phyloP scores from a whole-genome alignment of 2,113 vertebrate genomes.

The Desmodus rotundus region DNA sequence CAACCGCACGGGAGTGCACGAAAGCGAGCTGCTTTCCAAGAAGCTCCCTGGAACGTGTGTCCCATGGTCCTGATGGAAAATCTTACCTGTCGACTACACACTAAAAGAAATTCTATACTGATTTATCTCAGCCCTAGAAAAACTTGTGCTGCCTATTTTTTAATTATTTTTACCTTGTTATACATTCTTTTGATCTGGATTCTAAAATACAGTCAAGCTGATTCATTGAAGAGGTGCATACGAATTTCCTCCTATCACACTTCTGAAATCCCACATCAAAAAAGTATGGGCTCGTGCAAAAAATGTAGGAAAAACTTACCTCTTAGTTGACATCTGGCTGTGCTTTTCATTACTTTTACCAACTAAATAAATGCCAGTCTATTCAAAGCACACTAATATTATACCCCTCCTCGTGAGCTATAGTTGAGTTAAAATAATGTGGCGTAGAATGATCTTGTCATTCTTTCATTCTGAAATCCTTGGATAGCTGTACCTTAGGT shows the following conservation, averaged over 20 bases:
- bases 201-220: not conserved
- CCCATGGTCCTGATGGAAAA: not conserved
- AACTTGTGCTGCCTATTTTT: not conserved
- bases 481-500: not conserved
- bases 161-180: not conserved
- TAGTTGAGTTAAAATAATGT: not conserved
- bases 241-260: not conserved
- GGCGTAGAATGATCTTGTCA: not conserved
- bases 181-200: not conserved
- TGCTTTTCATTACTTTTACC: not conserved
- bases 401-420: not conserved
- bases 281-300: not conserved
- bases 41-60: fast-evolving
- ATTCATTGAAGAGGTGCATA: not conserved
- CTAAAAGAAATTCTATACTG: not conserved
- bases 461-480: not conserved
- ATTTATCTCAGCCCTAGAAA: not conserved
- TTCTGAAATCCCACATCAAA: not conserved
- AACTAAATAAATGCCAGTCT: not conserved
- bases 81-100: not conserved
- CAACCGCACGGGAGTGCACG: fast-evolving
- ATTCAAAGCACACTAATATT: not conserved
- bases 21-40: not conserved
- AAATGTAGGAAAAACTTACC: not conserved
- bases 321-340: not conserved